A percentile compares a stretch with the other conserved stretches of the same genome.
These are phyloP conservation scores for Ganaspis sp. DNA, from an alignment of 1,140 invertebrate species.

Conservation along the genomic window DNA sequence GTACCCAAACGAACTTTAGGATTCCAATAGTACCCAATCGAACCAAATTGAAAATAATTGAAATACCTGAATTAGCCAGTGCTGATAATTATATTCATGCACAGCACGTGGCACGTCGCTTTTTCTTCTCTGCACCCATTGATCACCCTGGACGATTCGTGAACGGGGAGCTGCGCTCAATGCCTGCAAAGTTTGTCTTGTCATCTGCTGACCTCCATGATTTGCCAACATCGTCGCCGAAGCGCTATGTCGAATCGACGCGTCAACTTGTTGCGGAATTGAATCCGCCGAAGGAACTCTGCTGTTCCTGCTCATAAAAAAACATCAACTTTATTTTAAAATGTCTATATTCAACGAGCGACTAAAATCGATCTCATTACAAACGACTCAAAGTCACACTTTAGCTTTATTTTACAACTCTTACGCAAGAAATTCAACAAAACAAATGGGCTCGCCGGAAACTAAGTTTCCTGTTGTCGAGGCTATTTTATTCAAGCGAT, in stretches of 20 bases:
- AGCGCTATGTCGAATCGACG: conserved; percentile 75
- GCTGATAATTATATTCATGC: conserved; percentile 86
- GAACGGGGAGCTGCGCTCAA: conserved; percentile 86
- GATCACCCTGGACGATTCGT: conserved; percentile 82
- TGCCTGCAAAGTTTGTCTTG: conserved; percentile 85
- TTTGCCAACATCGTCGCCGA: conserved; percentile 64
- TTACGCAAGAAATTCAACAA: conserved; percentile 45
- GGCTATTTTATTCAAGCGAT: not conserved
- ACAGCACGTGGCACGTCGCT: conserved; percentile 77
- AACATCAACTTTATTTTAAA: conserved; percentile 32
- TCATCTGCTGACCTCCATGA: conserved; percentile 81
- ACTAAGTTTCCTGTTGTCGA: conserved; percentile 23
- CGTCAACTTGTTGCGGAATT: conserved; percentile 73
- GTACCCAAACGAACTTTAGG: too few relatives aligned
- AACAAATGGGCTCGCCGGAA: conserved; percentile 34
- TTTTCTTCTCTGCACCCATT: conserved; percentile 84
- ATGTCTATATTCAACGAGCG: not conserved
- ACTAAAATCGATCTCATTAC: conserved; percentile 4
- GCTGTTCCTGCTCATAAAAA: conserved; percentile 76
- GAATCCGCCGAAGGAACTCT: conserved; percentile 80
- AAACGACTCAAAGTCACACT: not conserved
- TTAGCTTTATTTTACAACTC: not conserved
- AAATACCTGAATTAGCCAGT: conserved; percentile 91
- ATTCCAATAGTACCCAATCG: too few relatives aligned
- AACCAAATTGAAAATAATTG: conserved; percentile 26